Base-by-base conservation (phyloP, 2,113 vertebrate genomes). In the Passer domesticus region DNA sequence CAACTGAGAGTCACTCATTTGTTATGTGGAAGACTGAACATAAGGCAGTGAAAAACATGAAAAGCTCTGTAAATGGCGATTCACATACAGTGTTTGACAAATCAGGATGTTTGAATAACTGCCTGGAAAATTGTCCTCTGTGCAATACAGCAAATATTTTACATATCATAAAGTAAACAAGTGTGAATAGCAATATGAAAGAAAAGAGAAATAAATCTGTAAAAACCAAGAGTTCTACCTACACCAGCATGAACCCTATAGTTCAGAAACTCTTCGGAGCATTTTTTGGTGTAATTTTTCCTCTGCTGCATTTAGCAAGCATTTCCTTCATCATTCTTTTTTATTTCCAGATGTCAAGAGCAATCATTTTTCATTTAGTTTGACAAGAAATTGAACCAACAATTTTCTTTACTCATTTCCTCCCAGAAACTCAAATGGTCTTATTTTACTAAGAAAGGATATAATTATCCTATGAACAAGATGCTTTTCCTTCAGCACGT, bases 351-450 rank as follows among this genome's bases (percentile, higher is more conserved):
- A 64, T 62, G 92, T 72, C 88, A 90, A 59, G 49, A 90, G 66
- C 46, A 89, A 53, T 82, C 67, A 79, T 86, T 96, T 95, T 89
- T 91, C 86, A 94, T 92, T 72, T 92, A 77, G 49, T 77, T 43
- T 93, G 93, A 96, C 86, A 89, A 86, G 83, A 94, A 80, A 90
- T 93, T 88, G 49, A 96, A 88, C 93, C 83, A 86, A 78, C n/a
- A 67, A 70, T 88, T 90, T 92, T 96, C 76, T 92, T 93, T 39
- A 81, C 68, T 92, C 33, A 35, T 35, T 95, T 96, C 83, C 85
- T 95, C 63, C 50, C 90, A 78, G 73, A 92, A 94, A 92, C 77
- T 66, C 39, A 70, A 80, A 88, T 43, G 23, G 35, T 63, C 73
- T 86, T 63, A 74, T 81, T 93, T 94, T 47, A 47, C 89, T 70